Base-by-base conservation (phyloP, 2,113 vertebrate species). In the Rhineura floridana region DNA sequence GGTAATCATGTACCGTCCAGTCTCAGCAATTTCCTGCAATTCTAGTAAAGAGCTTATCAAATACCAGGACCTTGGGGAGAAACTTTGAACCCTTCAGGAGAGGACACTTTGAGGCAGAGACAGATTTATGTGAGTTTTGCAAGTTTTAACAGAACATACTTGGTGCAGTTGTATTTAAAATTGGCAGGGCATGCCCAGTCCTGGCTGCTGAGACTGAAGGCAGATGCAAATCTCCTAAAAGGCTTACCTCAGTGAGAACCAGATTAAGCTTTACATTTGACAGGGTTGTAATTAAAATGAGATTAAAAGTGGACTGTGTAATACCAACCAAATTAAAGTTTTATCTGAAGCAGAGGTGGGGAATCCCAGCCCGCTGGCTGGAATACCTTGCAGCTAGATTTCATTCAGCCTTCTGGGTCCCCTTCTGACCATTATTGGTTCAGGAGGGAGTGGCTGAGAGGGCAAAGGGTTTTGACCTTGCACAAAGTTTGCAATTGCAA, bases 271-370 rank as follows among this genome's bases (percentile, higher is more conserved):
- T 39, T 25, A 39, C 36, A 42, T n/a, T 85, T n/a, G 39, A 52
- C 10, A 44, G 36, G 39, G 25, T 25, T 42, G 62, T 80, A 87
- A 87, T 87, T 80, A 87, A 87, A 80, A 69, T 52, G 36, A 79
- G 76, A 65, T 85, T 63, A 85, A 85, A 52, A 5, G 13, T 19
- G 62, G n/a, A 30, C 25, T 55, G 44, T 39, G 15, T 30, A 33
- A 25, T 67, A 78, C n/a, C 75, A 78, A 30, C n/a, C 13, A 42
- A 80, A 65, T 67, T 65, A 25, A 86, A 50, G 4, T n/a, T 80
- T 79, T 65, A 13, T 59, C 15, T 59, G 55, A 59, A 59, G 55
- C 55, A 59, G 55, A 19, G 19, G 15, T 59, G 55, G 55, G 55
- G 21, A 59, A 59, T 19, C 55, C 55, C 55, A 19, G 15, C 55